Evolutionary conservation across 2,888 invertebrate species (phyloP).

Genomic region (Drosophila melanosoma): DNA sequence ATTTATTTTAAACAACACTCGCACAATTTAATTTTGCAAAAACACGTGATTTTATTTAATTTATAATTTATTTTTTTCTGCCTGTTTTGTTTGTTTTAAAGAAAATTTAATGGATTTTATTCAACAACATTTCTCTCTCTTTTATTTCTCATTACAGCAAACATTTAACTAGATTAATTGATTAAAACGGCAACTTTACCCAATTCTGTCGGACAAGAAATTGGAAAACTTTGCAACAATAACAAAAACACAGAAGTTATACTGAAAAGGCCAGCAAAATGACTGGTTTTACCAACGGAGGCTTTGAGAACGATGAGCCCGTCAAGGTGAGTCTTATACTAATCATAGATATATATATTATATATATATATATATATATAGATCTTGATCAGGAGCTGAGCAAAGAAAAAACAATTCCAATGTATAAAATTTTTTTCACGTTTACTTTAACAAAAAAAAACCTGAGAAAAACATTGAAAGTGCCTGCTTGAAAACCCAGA

Average conservation of each 20-base stretch:
- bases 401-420: not conserved
- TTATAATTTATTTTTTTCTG: not conserved
- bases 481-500: not conserved
- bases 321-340: slow-evolving; percentile 80
- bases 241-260: not conserved
- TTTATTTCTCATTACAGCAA: slow-evolving; percentile 40
- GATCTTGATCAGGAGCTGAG: not conserved
- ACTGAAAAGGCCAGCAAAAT: slow-evolving; percentile 65
- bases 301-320: slow-evolving; percentile 84
- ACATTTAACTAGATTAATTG: slow-evolving; percentile 31
- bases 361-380: not conserved
- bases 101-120: slow-evolving; percentile 35
- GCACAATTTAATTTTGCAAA: not conserved
- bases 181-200: slow-evolving; percentile 16
- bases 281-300: slow-evolving; percentile 84
- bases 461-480: not conserved
- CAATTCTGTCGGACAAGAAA: not conserved
- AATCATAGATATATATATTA: not conserved
- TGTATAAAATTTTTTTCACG: not conserved
- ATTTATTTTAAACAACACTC: slow-evolving; percentile 48
- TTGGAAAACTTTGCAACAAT: not conserved
- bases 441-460: not conserved
- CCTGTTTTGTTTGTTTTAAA: slow-evolving; percentile 27
- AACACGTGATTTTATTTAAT: not conserved
- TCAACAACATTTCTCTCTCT: slow-evolving; percentile 29